Percentiles rank a stretch among this genome's conserved stretches.
Conservation (phyloP, 2,888 invertebrate species). For the Ophion costatus region DNA sequence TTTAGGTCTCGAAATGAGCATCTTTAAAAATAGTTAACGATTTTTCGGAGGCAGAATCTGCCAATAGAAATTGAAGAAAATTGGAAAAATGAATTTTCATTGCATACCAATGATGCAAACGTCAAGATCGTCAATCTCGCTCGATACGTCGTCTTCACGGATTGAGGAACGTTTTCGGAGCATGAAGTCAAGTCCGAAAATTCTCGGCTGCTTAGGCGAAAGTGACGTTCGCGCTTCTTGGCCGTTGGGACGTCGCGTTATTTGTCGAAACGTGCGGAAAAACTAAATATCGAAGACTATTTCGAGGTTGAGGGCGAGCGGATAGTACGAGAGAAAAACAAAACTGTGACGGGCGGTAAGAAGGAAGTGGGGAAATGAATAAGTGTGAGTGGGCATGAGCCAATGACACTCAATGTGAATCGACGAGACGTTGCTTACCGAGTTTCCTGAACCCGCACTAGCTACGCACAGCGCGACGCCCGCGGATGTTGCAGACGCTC, state of each 20-base stretch:
- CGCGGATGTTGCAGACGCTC: conserved; percentile 34
- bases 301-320: neutral
- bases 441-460: conserved; percentile 50
- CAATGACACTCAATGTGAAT: conserved; percentile 25
- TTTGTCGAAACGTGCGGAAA: conserved; percentile 7
- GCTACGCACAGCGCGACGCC: conserved; percentile 23
- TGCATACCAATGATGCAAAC: too few relatives aligned
- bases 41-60: too few relatives aligned
- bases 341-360: neutral
- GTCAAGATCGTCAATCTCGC: too few relatives aligned
- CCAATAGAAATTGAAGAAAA: too few relatives aligned
- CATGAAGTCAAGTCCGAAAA: neutral
- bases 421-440: conserved; percentile 21
- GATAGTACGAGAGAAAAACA: neutral
- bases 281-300: neutral
- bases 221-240: conserved; percentile 2
- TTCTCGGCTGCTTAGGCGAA: neutral
- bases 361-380: neutral
- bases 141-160: neutral
- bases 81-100: too few relatives aligned
- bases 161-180: conserved; percentile 5
- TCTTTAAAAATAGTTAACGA: too few relatives aligned
- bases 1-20: too few relatives aligned
- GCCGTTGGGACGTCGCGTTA: neutral
- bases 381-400: neutral